Evolutionary conservation across 2,113 vertebrate species (phyloP).

Genomic region (Amblyopsis rosae): DNA sequence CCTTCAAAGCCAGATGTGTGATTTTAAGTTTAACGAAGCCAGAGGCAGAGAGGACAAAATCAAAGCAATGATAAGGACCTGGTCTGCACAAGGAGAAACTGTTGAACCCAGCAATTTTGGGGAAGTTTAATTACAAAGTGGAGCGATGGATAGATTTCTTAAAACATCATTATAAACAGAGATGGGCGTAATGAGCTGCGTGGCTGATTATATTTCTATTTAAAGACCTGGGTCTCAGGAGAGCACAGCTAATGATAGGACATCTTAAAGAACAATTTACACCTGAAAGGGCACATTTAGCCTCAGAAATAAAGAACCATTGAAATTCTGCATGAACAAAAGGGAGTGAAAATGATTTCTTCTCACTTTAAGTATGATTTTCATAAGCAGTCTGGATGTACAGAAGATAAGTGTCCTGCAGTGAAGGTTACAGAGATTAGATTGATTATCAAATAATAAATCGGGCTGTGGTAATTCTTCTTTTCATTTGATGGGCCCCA

Average conservation of each 20-base stretch:
- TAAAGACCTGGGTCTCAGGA: constrained; percentile 44
- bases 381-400: constrained; percentile 51
- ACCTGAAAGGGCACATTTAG: constrained; percentile 59
- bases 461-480: constrained; percentile 47
- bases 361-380: constrained; percentile 49
- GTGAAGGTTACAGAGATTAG: constrained; percentile 68
- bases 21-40: constrained; percentile 28
- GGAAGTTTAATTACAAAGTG: constrained; percentile 58
- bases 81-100: constrained; percentile 47
- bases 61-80: constrained; percentile 52
- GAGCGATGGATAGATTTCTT: constrained; percentile 54
- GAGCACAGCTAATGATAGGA: constrained; percentile 49
- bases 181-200: constrained; percentile 38
- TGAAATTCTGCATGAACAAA: constrained; percentile 55
- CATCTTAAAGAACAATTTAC: constrained; percentile 45
- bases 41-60: constrained; percentile 38
- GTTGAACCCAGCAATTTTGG: constrained; percentile 53
- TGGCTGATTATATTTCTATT: constrained; percentile 54
- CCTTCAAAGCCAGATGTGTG: constrained; percentile 28
- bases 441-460: constrained; percentile 68
- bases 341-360: constrained; percentile 44
- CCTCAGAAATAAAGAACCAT: constrained; percentile 46
- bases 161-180: constrained; percentile 59
- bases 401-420: constrained; percentile 46
- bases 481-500: constrained; percentile 39